phyloP scores from a whole-genome alignment of 1,140 invertebrate genomes.

The Platyscapa corneri region DNA sequence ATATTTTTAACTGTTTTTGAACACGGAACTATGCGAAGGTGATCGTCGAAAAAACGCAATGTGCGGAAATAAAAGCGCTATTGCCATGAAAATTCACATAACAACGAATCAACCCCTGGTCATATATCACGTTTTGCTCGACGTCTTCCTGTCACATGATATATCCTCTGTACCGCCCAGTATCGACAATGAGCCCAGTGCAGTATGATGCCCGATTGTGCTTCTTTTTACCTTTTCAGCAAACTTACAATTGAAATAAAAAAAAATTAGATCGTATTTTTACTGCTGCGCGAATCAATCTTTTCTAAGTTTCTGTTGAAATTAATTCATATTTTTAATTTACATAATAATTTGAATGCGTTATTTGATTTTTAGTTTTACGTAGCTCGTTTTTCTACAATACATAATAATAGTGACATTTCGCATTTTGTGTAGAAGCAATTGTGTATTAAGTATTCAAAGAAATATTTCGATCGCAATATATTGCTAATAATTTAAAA shows the following conservation, averaged over 20 bases:
- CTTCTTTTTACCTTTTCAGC: background rate
- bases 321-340: background rate
- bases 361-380: too few species aligned
- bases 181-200: constrained; percentile 15
- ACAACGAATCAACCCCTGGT: constrained; percentile 64
- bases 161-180: constrained; percentile 51
- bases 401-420: too few species aligned
- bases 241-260: background rate
- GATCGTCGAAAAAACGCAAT: background rate
- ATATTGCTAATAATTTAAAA: too few species aligned
- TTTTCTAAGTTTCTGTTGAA: background rate
- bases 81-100: constrained; percentile 58
- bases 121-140: constrained; percentile 58
- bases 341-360: too few species aligned
- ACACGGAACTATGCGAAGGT: background rate
- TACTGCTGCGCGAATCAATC: background rate
- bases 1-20: background rate
- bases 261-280: constrained; percentile 33
- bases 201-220: background rate
- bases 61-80: constrained; percentile 33
- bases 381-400: too few species aligned
- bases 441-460: too few species aligned
- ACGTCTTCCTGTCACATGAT: constrained; percentile 66
- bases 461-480: too few species aligned
- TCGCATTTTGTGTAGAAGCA: too few species aligned